Conservation (phyloP, 2,113 vertebrate species). For the Jacana jacana region DNA sequence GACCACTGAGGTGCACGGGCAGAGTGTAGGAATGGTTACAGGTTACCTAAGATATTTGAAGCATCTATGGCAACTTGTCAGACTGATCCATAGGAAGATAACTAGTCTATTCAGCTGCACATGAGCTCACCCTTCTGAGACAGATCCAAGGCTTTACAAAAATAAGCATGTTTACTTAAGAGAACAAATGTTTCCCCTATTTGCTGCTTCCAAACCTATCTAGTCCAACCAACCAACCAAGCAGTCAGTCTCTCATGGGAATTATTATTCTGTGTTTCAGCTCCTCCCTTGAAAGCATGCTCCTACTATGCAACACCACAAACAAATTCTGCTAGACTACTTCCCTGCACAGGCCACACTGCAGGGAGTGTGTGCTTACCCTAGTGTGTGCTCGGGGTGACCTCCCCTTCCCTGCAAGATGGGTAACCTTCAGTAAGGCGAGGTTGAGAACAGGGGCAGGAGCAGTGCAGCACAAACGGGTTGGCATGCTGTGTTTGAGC, state of each 20-base stretch:
- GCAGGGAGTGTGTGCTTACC: no score
- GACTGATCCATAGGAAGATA: not conserved
- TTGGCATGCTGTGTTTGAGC: not conserved
- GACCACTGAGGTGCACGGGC: not conserved
- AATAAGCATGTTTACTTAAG: not conserved
- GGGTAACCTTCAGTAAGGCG: not conserved
- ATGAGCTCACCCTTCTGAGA: constrained; percentile 7
- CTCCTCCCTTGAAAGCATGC: not conserved
- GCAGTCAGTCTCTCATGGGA: not conserved
- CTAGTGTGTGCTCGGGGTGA: not conserved
- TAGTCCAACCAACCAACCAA: no score
- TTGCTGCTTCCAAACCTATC: not conserved
- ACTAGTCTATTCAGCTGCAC: not conserved
- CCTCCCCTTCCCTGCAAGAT: not conserved
- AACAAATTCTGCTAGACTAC: not conserved
- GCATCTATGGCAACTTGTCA: not conserved
- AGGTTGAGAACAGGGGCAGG: not conserved
- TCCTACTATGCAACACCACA: not conserved
- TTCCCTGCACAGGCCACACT: not conserved
- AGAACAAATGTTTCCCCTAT: not conserved
- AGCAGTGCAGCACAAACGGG: not conserved
- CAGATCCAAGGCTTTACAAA: not conserved
- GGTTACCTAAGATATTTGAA: not conserved
- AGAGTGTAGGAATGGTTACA: not conserved
- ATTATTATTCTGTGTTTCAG: not conserved